Evolutionary conservation across 2,113 vertebrate genomes (phyloP).

Genomic region (Pristiophorus japonicus): DNA sequence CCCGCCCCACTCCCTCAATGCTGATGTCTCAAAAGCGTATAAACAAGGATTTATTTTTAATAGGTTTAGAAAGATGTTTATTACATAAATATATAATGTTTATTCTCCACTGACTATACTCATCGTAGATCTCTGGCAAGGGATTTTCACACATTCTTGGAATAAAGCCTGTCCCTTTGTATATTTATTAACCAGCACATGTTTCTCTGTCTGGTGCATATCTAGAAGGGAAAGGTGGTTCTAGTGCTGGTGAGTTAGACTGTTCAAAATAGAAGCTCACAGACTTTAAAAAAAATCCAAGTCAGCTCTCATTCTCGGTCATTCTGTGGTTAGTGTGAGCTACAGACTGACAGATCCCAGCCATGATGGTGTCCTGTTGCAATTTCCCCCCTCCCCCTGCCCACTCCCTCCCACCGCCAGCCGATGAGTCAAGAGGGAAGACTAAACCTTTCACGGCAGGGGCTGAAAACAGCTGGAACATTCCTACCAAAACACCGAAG

Average conservation of each 20-base stretch:
- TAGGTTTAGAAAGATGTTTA: not conserved
- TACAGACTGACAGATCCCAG: not conserved
- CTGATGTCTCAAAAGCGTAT: not conserved
- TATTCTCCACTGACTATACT: not conserved
- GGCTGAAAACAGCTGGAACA: constrained; percentile 31
- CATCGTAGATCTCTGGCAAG: not conserved
- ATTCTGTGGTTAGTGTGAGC: not conserved
- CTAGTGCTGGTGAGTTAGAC: not conserved
- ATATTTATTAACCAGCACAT: not conserved
- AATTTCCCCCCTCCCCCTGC: not conserved
- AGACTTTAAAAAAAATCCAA: not conserved
- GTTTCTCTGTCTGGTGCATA: not conserved
- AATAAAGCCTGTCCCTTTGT: not conserved
- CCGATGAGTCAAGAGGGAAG: constrained; percentile 9
- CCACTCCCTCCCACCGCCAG: not conserved
- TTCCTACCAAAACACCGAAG: not conserved
- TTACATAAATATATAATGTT: not conserved
- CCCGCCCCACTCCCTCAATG: not conserved
- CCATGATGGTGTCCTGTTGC: not conserved
- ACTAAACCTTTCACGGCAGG: not conserved
- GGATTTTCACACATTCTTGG: not conserved
- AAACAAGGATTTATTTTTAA: not conserved
- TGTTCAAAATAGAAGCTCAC: not conserved
- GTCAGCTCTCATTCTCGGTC: not conserved
- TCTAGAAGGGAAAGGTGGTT: not conserved